phyloP scores from a whole-genome alignment of 2,113 vertebrate species.

The Hiodon tergisus region DNA sequence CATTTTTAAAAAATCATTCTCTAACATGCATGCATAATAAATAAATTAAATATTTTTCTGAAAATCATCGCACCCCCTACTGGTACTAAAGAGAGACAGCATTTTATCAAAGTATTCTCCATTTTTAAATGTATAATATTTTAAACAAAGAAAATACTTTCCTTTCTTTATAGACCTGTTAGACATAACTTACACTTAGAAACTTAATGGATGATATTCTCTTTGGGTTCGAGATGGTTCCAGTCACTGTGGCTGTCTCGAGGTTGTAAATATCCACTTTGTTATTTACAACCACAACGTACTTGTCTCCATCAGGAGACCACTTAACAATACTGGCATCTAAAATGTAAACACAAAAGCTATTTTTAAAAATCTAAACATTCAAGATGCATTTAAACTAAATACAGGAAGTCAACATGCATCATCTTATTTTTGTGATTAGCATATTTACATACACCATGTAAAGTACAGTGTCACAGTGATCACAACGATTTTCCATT shows the following conservation, averaged over 20 bases:
- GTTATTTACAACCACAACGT: slow-evolving; percentile 69
- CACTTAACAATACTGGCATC: slow-evolving; percentile 87
- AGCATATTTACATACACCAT: too few relatives aligned
- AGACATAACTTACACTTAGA: slow-evolving; percentile 73
- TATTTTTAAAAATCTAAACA: background rate
- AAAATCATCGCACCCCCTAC: too few relatives aligned
- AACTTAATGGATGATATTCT: slow-evolving; percentile 83
- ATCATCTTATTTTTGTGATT: background rate
- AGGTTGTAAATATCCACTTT: slow-evolving; percentile 76
- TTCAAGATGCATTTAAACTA: background rate
- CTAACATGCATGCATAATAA: background rate
- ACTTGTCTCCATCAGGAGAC: slow-evolving; percentile 82
- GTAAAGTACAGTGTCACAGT: background rate
- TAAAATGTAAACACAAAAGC: slow-evolving; percentile 39
- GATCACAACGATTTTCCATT: background rate
- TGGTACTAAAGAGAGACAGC: background rate
- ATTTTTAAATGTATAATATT: too few relatives aligned
- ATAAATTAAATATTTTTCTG: background rate
- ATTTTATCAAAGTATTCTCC: background rate
- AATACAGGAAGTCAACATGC: background rate
- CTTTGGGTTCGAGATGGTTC: slow-evolving; percentile 68
- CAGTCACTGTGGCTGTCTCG: slow-evolving; percentile 74
- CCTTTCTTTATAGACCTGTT: too few relatives aligned
- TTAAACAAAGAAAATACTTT: background rate
- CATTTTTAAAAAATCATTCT: slow-evolving; percentile 1